A percentile compares a stretch with the other conserved stretches of the same genome.
Conservation (phyloP, 2,888 invertebrate genomes). For the Meiosimyza platycephala region DNA sequence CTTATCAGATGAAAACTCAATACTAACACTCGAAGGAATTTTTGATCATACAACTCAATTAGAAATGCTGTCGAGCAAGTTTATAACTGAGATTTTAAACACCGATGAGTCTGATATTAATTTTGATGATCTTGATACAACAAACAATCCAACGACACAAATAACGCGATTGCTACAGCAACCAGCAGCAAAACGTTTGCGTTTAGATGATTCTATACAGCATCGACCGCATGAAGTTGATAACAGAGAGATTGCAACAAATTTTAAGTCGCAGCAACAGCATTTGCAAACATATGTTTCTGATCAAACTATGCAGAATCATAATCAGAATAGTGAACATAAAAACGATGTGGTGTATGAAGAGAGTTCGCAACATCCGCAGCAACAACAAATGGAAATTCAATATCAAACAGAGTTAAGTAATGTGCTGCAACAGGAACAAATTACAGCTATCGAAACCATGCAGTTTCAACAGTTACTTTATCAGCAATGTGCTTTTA, state of each 20-base stretch:
- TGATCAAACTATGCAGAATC: not conserved
- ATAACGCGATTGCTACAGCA: slow-evolving; percentile 42
- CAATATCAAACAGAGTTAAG: slow-evolving; percentile 41
- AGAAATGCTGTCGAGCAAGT: slow-evolving; percentile 63
- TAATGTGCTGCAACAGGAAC: slow-evolving; percentile 39
- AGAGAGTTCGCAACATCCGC: slow-evolving; percentile 35
- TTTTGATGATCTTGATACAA: slow-evolving; percentile 59
- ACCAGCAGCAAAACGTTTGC: slow-evolving; percentile 56
- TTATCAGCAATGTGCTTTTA: slow-evolving; percentile 55
- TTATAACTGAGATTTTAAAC: slow-evolving; percentile 62
- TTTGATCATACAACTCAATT: slow-evolving; percentile 31
- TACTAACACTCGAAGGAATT: slow-evolving; percentile 56
- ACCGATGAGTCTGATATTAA: slow-evolving; percentile 57
- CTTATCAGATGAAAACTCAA: slow-evolving; percentile 61
- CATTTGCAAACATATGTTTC: slow-evolving; percentile 26
- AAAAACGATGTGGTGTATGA: not conserved
- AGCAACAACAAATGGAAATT: slow-evolving; percentile 28
- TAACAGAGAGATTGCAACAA: slow-evolving; percentile 30
- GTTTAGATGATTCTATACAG: slow-evolving; percentile 51
- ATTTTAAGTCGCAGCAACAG: slow-evolving; percentile 51
- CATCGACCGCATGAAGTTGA: slow-evolving; percentile 17
- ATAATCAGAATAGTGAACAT: not conserved
- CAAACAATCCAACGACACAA: slow-evolving; percentile 41
- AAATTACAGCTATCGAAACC: slow-evolving; percentile 55
- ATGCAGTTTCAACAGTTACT: slow-evolving; percentile 60